Base-by-base conservation (phyloP, 2,113 vertebrate species). In the Tachycineta bicolor region DNA sequence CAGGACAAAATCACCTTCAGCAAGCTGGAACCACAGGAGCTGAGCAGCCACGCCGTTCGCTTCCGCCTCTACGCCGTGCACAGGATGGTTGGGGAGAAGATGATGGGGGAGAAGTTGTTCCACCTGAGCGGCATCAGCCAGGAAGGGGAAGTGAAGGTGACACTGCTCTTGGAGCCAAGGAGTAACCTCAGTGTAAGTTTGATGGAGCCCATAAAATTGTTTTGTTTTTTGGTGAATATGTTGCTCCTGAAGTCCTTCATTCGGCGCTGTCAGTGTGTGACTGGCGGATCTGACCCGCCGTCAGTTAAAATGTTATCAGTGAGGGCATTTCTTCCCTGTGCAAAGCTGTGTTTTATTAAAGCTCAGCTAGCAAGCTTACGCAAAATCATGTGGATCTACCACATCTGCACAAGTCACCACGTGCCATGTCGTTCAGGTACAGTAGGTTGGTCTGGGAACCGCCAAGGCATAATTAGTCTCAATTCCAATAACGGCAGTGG, bases 41-140 rank as follows among this genome's bases (percentile, higher is more conserved):
- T 99, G 93, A 91, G 95, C 49, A 65, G 76, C 92, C 98, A 98
- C 1, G 99, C 98, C 1, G 5, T 99, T 33, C 97, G 99, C 22
- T 99, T 99, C 97, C 98, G 99, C 39, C 98, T 99, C 59, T 99
- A 99, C 10, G 99, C 99, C 0, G 97, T 99, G 68, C 98, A 98
- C 19, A 98, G 98, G 96, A 96, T 99, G 98, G 98, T 97, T 80
- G 98, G 98, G 4, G 99, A 99, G 97, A 98, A 97, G 78, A 99
- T 99, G 99, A 99, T 99, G 99, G 99, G 99, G 3, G 99, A 99
- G 97, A 98, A 98, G 58, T 24, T 99, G 9, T 98, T 99, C 96
- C 89, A 97, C 69, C 97, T 99, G 55, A 98, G 95, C 19, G 97
- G 97, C 58, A 83, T 99, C 68, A 93, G 91, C 81, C 97, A 95